Evolutionary conservation across 2,797 vertebrate genomes (phyloP).

Genomic region (Falco naumanni): DNA sequence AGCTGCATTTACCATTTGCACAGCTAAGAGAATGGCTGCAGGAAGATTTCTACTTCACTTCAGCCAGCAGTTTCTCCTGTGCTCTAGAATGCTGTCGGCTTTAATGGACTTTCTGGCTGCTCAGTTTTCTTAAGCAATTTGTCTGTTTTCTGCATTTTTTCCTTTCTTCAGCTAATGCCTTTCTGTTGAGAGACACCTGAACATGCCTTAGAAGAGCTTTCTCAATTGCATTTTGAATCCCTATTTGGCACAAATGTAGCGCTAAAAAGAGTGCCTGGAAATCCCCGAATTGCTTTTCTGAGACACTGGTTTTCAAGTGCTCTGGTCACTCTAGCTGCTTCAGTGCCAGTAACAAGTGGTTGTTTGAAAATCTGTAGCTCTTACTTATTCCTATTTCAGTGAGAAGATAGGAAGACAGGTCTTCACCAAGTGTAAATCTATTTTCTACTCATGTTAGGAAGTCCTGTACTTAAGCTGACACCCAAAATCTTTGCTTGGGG

Average conservation of each 20-base stretch:
- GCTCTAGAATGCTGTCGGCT: not conserved
- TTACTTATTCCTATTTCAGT: not conserved
- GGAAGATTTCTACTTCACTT: constrained; percentile 10
- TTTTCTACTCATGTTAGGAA: not conserved
- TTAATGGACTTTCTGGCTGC: not conserved
- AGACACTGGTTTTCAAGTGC: not conserved
- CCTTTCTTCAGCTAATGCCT: not conserved
- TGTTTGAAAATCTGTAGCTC: not conserved
- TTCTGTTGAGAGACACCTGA: not conserved
- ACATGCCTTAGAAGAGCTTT: not conserved
- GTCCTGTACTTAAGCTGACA: not conserved
- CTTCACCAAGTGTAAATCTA: not conserved
- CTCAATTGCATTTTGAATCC: not conserved
- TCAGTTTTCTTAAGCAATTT: not conserved
- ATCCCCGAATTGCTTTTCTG: constrained; percentile 4
- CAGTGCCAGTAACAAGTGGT: not conserved
- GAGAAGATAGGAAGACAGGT: not conserved
- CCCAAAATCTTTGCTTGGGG: not conserved
- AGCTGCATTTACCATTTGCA: not conserved
- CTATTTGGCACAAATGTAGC: not conserved
- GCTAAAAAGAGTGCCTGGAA: constrained; percentile 16
- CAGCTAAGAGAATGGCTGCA: not conserved
- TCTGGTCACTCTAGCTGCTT: not conserved
- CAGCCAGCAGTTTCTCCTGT: not conserved
- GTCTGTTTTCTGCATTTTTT: not conserved